Percentiles rank a stretch among this genome's conserved stretches.
Evolutionary conservation across 2,888 invertebrate species (phyloP).

Genomic region (Ormyrus nitidulus): DNA sequence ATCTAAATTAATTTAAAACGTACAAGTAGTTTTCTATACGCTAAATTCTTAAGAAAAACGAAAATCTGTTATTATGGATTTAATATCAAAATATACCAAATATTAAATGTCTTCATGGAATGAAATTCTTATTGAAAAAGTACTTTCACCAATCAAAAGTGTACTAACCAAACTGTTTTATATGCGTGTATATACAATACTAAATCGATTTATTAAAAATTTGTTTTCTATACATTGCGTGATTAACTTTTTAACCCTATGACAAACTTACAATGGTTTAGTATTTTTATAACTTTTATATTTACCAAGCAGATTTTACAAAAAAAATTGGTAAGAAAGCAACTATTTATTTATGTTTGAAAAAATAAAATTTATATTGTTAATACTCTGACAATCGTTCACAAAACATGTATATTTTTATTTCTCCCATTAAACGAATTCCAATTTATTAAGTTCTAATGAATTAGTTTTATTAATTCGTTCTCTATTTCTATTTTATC

Average conservation of each 20-base stretch:
- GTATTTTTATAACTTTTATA: background rate
- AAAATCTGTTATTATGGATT: too few species aligned
- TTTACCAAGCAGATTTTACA: background rate
- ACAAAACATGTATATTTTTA: too few species aligned
- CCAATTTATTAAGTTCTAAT: too few species aligned
- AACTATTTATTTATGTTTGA: too few species aligned
- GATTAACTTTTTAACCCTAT: background rate
- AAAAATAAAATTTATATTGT: too few species aligned
- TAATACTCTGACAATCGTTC: too few species aligned
- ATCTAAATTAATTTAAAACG: too few species aligned
- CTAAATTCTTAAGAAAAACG: too few species aligned
- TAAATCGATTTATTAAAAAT: slow-evolving; percentile 28
- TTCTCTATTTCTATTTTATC: too few species aligned
- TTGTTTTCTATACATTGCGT: slow-evolving; percentile 36
- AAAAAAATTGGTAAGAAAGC: slow-evolving; percentile 1
- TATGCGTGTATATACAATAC: slow-evolving; percentile 42
- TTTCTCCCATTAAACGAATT: too few species aligned
- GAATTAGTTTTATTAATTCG: too few species aligned
- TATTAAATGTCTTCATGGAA: slow-evolving; percentile 2
- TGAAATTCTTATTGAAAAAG: background rate
- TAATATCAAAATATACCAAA: background rate
- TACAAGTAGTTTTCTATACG: too few species aligned
- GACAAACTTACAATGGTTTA: background rate
- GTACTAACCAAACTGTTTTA: slow-evolving; percentile 7
- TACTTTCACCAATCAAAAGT: slow-evolving; percentile 36